phyloP scores from a whole-genome alignment of 1,140 invertebrate genomes.

The Zaprionus capensis region DNA sequence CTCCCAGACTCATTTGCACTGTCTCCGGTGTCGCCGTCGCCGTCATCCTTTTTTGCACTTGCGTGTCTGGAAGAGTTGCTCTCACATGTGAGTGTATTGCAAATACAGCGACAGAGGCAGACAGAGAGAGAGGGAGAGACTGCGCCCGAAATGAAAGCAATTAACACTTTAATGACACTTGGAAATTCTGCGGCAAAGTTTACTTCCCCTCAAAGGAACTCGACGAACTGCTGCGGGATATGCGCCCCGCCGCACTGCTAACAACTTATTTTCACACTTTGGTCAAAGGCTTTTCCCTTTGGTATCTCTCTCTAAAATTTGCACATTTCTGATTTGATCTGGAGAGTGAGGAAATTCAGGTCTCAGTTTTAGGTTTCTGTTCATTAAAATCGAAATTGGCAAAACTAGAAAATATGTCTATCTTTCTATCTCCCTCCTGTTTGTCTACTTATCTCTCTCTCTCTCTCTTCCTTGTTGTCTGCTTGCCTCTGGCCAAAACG shows the following conservation, averaged over 20 bases:
- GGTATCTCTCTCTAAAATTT: constrained; percentile 7
- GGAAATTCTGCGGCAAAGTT: constrained; percentile 64
- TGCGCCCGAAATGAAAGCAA: constrained; percentile 68
- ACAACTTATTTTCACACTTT: constrained; percentile 30
- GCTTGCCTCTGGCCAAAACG: constrained; percentile 14
- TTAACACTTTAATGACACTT: constrained; percentile 81
- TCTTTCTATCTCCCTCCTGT: constrained; percentile 13
- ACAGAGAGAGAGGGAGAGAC: constrained; percentile 1
- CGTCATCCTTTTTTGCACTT: constrained; percentile 48
- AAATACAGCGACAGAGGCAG: constrained; percentile 20
- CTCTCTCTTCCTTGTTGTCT: constrained; percentile 11
- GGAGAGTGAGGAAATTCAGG: neutral
- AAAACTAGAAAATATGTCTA: constrained; percentile 54
- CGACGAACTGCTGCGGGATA: constrained; percentile 2
- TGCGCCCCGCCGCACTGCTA: neutral
- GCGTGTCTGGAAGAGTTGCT: neutral
- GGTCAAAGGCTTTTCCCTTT: constrained; percentile 7
- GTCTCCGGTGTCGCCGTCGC: constrained; percentile 27
- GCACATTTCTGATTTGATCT: neutral
- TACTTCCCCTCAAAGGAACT: constrained; percentile 19
- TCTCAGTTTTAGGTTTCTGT: constrained; percentile 13
- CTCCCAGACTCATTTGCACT: constrained; percentile 47
- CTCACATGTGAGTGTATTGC: constrained; percentile 38
- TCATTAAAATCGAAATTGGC: constrained; percentile 59
- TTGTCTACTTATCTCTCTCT: neutral